Conservation (phyloP, 92 coral and sea anemone species). For the Palythoa grandis region DNA sequence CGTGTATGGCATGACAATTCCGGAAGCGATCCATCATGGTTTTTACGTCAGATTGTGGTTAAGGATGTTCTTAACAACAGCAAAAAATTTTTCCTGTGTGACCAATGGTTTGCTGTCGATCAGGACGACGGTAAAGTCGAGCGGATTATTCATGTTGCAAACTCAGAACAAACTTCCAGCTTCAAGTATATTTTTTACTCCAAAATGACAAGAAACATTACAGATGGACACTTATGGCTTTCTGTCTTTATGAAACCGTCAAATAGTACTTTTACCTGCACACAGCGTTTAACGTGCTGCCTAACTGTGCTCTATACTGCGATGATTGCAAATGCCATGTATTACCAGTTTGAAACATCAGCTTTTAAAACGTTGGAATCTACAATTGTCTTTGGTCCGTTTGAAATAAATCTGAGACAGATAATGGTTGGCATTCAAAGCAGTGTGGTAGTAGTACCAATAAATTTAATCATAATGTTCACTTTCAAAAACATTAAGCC, state of each 20-base stretch:
- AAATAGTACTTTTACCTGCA: constrained; percentile 70
- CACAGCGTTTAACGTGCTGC: constrained; percentile 66
- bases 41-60: constrained; percentile 67
- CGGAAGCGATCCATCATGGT: constrained; percentile 78
- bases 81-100: constrained; percentile 70
- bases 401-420: constrained; percentile 50
- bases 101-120: constrained; percentile 87
- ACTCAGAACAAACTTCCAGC: constrained; percentile 59
- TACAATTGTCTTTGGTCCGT: constrained; percentile 47
- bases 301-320: constrained; percentile 49
- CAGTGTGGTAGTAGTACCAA: constrained; percentile 49
- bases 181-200: constrained; percentile 78
- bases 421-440: constrained; percentile 59
- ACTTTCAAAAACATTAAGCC: constrained; percentile 44
- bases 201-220: constrained; percentile 63
- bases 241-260: constrained; percentile 76
- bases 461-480: constrained; percentile 52
- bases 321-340: constrained; percentile 66
- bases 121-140: constrained; percentile 75
- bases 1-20: constrained; percentile 88
- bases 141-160: constrained; percentile 58
- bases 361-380: constrained; percentile 3
- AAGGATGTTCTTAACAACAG: constrained; percentile 62
- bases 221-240: constrained; percentile 80
- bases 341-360: constrained; percentile 44